These are phyloP conservation scores for Myotis yumanensis DNA, from an alignment of 2,113 vertebrate species.

Conservation along the genomic window DNA sequence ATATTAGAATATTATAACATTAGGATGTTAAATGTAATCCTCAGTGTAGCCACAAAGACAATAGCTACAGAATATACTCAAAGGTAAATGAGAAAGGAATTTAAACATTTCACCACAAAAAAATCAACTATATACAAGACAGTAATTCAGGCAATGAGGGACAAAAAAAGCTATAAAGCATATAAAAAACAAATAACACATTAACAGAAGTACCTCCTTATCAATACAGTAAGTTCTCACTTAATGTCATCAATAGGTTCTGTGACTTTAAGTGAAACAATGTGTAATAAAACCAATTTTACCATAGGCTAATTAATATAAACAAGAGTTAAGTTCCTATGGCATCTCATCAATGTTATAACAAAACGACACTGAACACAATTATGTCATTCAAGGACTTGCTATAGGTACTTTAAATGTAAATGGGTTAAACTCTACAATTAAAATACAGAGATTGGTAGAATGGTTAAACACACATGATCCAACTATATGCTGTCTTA, in stretches of 20 bases:
- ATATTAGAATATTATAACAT: neutral
- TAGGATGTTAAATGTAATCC: neutral
- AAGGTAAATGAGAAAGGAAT: neutral
- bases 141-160: neutral
- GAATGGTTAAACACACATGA: neutral
- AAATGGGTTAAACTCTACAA: neutral
- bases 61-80: neutral
- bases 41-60: neutral
- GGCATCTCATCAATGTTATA: neutral
- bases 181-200: neutral
- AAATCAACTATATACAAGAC: neutral
- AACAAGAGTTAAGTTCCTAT: neutral
- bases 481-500: neutral
- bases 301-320: neutral
- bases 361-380: neutral
- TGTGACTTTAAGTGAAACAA: neutral
- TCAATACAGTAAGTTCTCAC: neutral
- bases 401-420: neutral
- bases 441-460: neutral
- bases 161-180: neutral
- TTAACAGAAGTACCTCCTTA: neutral
- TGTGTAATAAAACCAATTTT: neutral
- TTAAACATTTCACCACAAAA: neutral
- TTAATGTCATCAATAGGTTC: neutral
- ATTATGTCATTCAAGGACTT: neutral